Base-by-base conservation (phyloP, 2,797 vertebrate genomes). In the Brachyrhaphis roseni region DNA sequence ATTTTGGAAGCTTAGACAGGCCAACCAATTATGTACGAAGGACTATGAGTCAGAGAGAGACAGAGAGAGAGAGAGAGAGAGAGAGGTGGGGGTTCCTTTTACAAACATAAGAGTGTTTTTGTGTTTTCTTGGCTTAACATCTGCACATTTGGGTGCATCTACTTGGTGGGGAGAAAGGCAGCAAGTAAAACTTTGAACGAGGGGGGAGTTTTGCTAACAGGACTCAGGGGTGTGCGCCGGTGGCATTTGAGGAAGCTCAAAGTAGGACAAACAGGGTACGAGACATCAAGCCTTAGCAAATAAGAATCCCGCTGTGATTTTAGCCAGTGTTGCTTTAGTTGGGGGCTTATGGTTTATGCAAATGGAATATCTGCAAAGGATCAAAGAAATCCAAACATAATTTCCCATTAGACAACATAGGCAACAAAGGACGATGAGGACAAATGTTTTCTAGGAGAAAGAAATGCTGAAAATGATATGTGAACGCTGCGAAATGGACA, bases 1-100 rank as follows among this genome's bases (percentile, higher is more conserved):
- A 98, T 99, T 97, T 97, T 90, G 96, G 95, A 96, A 91, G 89
- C 95, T 98, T 97, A 92, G 86, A 96, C 96, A 94, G 96, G 96
- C 95, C 96, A 96, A 97, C 95, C 96, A 97, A 98, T 98, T 98
- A 96, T 96, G 94, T 23, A 90, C 93, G 92, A 94, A 92, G 96
- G 96, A 97, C 96, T 91, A 82, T 83, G 76, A 85, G 90, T 59
- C 34, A 34, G 34, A 34, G 34, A n/a, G n/a, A n/a, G n/a, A n/a
- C 74, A 84, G 78, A 78, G 77, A 62, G n/a, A 72, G 72, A 84
- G 77, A 77, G 77, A 62, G n/a, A 72, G 72, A 0, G 13, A 7
- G 8, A 26, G 6, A 43, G 64, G 31, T 3, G 10, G 26, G 57
- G n/a, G n/a, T 20, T 75, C 55, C 57, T 26, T 74, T 62, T 76